Conservation (phyloP, 2,113 vertebrate genomes). For the Cyanoramphus novaezelandiae region DNA sequence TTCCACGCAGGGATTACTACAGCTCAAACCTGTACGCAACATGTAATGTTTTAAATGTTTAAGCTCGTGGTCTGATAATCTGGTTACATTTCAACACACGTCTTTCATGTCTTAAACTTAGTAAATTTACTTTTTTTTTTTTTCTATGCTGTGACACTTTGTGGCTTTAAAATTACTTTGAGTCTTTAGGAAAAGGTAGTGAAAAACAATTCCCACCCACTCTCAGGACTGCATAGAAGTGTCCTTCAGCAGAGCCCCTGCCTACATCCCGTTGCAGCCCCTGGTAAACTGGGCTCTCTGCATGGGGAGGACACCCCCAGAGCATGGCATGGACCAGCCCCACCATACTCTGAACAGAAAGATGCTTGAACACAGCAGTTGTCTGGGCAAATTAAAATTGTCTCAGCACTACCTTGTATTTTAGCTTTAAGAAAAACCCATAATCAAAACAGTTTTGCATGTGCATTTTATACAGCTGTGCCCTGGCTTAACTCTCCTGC, state of each 20-base stretch:
- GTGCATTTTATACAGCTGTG: neutral
- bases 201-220: neutral
- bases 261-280: accelerated
- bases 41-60: neutral
- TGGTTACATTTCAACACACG: neutral
- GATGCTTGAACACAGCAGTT: neutral
- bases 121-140: accelerated
- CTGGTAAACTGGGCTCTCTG: neutral
- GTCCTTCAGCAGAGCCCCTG: neutral
- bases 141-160: neutral
- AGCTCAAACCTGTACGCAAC: neutral
- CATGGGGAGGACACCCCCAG: accelerated
- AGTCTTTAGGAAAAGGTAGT: neutral
- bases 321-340: neutral
- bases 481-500: neutral
- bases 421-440: neutral
- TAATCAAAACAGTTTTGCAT: neutral
- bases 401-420: neutral
- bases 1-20: neutral
- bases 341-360: neutral
- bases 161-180: neutral
- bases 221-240: neutral
- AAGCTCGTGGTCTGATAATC: neutral
- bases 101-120: neutral
- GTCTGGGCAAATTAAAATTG: neutral